Evolutionary conservation across 1,140 invertebrate genomes (phyloP), one percentile per base, ranked within the genome.

Genomic region (Drosophila bifasciata): DNA sequence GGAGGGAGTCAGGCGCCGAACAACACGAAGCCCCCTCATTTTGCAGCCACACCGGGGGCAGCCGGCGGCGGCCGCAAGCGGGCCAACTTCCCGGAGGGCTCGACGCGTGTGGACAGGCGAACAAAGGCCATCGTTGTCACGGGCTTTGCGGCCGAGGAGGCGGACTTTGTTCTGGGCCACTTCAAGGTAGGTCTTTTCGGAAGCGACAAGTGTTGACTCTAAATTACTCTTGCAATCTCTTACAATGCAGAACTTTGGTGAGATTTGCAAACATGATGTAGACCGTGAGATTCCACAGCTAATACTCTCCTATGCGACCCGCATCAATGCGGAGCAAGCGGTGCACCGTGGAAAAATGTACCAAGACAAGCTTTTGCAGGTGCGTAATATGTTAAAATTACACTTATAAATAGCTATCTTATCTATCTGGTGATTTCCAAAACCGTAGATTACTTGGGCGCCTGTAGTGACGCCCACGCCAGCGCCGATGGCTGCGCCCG

Each of bases 301-400:
- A 48, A 90, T 89, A 69, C 72, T 91, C 46, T 86, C 91, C 1
- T 92, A 91, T 77, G 90, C 91, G 7, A 92, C 91, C 13, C 85
- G 91, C 16, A 58, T 90, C n/a, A 91, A 86, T 73, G 91, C 91
- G n/a, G 91, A 92, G 55, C 91, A 92, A 57, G 91, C 91, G n/a
- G 77, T 91, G 21, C 51, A 91, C 40, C 91, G 91, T 25, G 91
- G 91, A 25, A 90, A 90, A 81, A 68, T 83, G 45, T 92, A 91
- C 64, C 91, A 92, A 77, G 91, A 92, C 44, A 92, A 91, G 46
- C 83, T 76, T 16, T 70, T 92, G 44, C 89, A 91, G 72, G 91
- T 91, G 46, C 64, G 74, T 62, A 1, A 48, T 9, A 3, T 41
- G 9, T 6, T 16, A 6, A 19, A 15, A n/a, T 15, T 7, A 1